phyloP scores from a whole-genome alignment of 2,113 vertebrate genomes.

The Trinectes maculatus region DNA sequence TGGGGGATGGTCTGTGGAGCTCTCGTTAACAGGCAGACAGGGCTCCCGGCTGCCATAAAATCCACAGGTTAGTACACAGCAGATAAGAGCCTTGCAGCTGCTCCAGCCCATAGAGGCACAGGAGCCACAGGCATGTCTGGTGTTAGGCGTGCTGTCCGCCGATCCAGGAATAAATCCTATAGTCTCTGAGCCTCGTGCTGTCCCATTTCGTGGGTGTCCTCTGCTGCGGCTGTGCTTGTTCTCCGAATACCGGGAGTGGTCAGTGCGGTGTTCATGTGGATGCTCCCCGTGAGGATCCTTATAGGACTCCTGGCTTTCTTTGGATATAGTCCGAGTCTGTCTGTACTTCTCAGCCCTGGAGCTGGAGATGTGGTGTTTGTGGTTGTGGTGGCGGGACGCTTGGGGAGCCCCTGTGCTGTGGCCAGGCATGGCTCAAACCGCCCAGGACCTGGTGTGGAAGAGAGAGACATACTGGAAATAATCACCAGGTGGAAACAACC shows the following conservation, averaged over 20 bases:
- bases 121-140: slow-evolving; percentile 80
- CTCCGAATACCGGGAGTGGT: slow-evolving; percentile 60
- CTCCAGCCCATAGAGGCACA: slow-evolving; percentile 87
- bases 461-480: slow-evolving; percentile 8
- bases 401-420: slow-evolving; percentile 76
- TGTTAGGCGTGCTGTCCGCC: slow-evolving; percentile 77
- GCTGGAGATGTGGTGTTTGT: slow-evolving; percentile 66
- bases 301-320: slow-evolving; percentile 81
- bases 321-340: slow-evolving; percentile 64
- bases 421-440: slow-evolving; percentile 88
- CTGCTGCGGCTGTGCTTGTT: slow-evolving; percentile 75
- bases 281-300: slow-evolving; percentile 68
- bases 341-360: slow-evolving; percentile 79
- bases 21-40: slow-evolving; percentile 86
- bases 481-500: neutral
- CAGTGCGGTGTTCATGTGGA: slow-evolving; percentile 62
- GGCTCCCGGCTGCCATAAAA: slow-evolving; percentile 85
- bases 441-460: slow-evolving; percentile 68
- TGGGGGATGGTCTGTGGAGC: slow-evolving; percentile 83
- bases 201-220: slow-evolving; percentile 79
- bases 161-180: slow-evolving; percentile 91
- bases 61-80: slow-evolving; percentile 86
- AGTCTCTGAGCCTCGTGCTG: slow-evolving; percentile 84
- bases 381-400: slow-evolving; percentile 64
- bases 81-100: slow-evolving; percentile 77